Conservation (phyloP, 2,888 invertebrate genomes). For the Zaprionus obscuricornis region DNA sequence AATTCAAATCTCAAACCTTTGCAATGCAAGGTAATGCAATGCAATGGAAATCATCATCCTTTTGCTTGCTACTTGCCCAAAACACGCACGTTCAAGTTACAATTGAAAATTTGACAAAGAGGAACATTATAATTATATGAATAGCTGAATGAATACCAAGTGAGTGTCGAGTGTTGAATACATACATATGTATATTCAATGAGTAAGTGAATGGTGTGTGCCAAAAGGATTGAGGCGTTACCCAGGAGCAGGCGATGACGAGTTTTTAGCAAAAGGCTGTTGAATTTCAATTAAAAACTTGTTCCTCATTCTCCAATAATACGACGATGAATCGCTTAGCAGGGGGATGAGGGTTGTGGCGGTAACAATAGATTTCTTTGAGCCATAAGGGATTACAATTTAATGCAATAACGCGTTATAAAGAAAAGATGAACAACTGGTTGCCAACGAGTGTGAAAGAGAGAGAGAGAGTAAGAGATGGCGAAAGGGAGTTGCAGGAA, state of each 20-base stretch:
- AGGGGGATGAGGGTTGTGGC: no score
- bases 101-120: conserved; percentile 56
- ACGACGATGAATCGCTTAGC: no score
- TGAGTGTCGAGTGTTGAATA: conserved; percentile 35
- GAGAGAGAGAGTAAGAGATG: conserved; percentile 54
- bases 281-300: conserved; percentile 76
- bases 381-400: conserved; percentile 68
- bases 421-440: conserved; percentile 37
- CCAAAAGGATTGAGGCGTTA: conserved; percentile 73
- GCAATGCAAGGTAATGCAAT: no score
- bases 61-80: conserved; percentile 68
- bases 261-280: conserved; percentile 48
- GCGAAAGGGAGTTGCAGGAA: conserved; percentile 80
- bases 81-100: conserved; percentile 75
- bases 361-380: no score
- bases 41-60: no score
- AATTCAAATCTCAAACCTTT: no score
- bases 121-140: conserved; percentile 70
- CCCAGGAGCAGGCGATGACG: conserved; percentile 49
- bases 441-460: conserved; percentile 21
- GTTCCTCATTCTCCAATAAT: conserved; percentile 47
- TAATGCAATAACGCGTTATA: conserved; percentile 75
- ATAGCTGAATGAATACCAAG: conserved; percentile 50
- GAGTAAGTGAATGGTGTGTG: conserved; percentile 60
- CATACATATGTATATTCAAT: no score